These are phyloP conservation scores for Trematomus loennbergii DNA, from an alignment of 2,113 vertebrate species.

Conservation along the genomic window DNA sequence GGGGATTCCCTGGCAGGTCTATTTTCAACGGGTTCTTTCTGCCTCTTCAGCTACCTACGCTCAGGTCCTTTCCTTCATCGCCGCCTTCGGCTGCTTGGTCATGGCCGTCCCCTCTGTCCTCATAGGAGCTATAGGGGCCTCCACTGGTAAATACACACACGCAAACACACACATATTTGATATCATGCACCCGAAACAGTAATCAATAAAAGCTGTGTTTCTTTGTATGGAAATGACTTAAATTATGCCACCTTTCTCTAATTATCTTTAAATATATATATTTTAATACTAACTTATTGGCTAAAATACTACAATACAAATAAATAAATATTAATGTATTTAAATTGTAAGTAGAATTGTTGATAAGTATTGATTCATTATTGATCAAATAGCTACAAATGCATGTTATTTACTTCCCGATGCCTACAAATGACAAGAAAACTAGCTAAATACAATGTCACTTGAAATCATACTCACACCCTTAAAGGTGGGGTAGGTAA, in stretches of 20 bases:
- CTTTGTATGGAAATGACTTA: not conserved
- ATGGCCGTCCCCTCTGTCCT: constrained; percentile 95
- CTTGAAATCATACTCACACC: no score
- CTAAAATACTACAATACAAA: not conserved
- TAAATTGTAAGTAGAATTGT: not conserved
- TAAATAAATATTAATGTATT: not conserved
- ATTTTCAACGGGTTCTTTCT: constrained; percentile 98
- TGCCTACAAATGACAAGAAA: not conserved
- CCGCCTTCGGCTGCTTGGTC: constrained; percentile 94
- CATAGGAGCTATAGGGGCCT: constrained; percentile 96
- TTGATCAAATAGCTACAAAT: not conserved
- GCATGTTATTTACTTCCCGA: not conserved
- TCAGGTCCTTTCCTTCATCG: constrained; percentile 96
- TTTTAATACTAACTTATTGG: no score
- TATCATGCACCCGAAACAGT: not conserved
- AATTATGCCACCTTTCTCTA: not conserved
- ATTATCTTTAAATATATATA: no score
- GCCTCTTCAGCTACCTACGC: constrained; percentile 97
- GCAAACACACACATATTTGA: not conserved
- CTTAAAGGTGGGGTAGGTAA: no score
- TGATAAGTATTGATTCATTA: not conserved
- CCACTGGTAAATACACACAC: constrained; percentile 88
- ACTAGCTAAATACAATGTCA: not conserved
- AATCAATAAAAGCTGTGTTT: not conserved
- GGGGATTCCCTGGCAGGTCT: constrained; percentile 98